phyloP scores from a whole-genome alignment of 2,113 vertebrate species.

The Mohoua ochrocephala region DNA sequence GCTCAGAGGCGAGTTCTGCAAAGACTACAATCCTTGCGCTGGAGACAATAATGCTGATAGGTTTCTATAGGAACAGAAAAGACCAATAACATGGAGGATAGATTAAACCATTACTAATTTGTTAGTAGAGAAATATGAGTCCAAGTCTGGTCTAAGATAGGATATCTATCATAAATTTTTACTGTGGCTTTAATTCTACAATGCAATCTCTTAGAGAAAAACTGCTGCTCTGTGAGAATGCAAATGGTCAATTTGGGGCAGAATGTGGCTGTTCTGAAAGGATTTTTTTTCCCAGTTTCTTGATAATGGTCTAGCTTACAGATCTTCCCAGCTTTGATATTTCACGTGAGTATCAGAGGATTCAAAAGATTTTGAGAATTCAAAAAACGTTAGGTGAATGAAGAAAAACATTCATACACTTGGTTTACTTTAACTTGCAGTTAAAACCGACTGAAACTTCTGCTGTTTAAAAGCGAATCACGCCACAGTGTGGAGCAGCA shows the following conservation, averaged over 20 bases:
- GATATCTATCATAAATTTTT: neutral
- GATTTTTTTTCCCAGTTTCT: neutral
- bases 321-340: neutral
- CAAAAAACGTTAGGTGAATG: neutral
- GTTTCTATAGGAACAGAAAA: neutral
- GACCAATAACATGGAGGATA: neutral
- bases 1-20: neutral
- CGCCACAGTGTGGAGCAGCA: neutral
- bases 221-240: neutral
- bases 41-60: too few species aligned
- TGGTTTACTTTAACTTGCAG: neutral
- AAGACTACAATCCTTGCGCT: neutral
- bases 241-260: neutral
- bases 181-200: neutral
- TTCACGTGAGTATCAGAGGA: neutral
- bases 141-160: neutral
- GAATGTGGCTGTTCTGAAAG: neutral
- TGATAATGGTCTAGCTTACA: neutral
- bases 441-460: fast-evolving
- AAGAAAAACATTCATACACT: neutral
- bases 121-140: neutral
- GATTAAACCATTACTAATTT: neutral
- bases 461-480: neutral
- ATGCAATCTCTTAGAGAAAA: neutral
- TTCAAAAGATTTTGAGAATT: neutral